Evolutionary conservation across 2,888 invertebrate species (phyloP).

Genomic region (Diaphora mendica): DNA sequence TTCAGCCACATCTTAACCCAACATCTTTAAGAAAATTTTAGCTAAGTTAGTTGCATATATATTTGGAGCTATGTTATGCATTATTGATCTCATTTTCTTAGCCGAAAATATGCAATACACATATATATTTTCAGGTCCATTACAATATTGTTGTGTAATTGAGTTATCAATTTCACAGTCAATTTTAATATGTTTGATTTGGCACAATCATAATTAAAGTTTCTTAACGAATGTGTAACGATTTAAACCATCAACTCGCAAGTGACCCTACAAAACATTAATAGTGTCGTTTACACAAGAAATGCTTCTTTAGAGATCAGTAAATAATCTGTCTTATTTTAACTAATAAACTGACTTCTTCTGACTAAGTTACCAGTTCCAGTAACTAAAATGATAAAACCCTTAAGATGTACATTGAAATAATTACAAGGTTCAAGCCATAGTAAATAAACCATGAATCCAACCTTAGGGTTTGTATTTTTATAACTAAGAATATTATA

Average conservation of each 20-base stretch:
- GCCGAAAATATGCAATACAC: slow-evolving; percentile 35
- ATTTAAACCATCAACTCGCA: neutral
- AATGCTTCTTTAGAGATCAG: too few species aligned
- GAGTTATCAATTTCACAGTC: too few species aligned
- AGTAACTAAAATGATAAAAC: too few species aligned
- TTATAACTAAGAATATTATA: too few species aligned
- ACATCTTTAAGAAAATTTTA: slow-evolving; percentile 5
- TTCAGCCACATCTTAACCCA: neutral
- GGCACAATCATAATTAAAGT: neutral
- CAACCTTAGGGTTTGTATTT: too few species aligned
- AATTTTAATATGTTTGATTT: neutral
- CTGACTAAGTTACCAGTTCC: too few species aligned
- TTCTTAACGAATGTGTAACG: neutral
- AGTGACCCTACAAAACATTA: neutral
- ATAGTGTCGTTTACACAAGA: neutral
- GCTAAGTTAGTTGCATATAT: slow-evolving; percentile 3
- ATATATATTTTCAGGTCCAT: slow-evolving; percentile 6
- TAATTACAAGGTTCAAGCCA: neutral
- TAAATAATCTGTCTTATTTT: too few species aligned
- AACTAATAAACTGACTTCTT: too few species aligned
- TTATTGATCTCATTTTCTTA: slow-evolving; percentile 29
- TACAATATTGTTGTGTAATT: slow-evolving; percentile 16
- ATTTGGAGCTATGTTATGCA: slow-evolving; percentile 35
- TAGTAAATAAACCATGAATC: neutral
- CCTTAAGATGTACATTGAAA: too few species aligned